Percentiles rank a stretch among this genome's conserved stretches.
Evolutionary conservation across 2,113 vertebrate species (phyloP).

Genomic region (Labrus mixtus): DNA sequence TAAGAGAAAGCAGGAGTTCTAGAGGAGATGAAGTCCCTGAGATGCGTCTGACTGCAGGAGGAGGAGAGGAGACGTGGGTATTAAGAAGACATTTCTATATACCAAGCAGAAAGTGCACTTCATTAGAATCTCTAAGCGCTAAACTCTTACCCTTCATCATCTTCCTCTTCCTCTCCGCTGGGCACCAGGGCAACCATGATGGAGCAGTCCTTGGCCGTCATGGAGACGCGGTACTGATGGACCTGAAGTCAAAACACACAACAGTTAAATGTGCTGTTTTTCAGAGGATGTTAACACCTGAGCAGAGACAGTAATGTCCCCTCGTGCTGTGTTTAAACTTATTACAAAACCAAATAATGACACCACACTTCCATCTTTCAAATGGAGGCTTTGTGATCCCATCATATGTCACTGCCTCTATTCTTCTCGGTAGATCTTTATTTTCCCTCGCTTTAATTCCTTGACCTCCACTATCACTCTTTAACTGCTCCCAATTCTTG

Average conservation of each 20-base stretch:
- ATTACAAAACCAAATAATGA: no score
- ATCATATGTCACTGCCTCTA: no score
- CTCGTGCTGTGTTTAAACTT: no score
- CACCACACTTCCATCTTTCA: no score
- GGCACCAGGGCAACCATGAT: slow-evolving; percentile 94
- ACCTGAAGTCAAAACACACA: slow-evolving; percentile 80
- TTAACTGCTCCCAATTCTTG: no score
- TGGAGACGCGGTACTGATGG: slow-evolving; percentile 95
- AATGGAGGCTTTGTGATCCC: no score
- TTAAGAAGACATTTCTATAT: no score
- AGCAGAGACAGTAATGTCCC: background rate
- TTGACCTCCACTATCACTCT: no score
- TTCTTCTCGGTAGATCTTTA: no score
- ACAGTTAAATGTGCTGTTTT: no score
- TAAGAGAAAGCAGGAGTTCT: slow-evolving; percentile 85
- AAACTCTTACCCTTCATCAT: slow-evolving; percentile 87
- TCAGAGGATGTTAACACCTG: background rate
- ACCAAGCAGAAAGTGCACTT: no score
- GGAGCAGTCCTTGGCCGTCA: slow-evolving; percentile 98
- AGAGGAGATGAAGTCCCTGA: slow-evolving; percentile 52
- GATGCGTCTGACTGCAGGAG: slow-evolving; percentile 38
- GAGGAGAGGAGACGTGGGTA: background rate
- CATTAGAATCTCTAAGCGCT: background rate
- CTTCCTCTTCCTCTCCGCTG: slow-evolving; percentile 87
- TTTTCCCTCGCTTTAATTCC: no score